Evolutionary conservation across 2,797 vertebrate species (phyloP).

Genomic region (Rhinella marina): DNA sequence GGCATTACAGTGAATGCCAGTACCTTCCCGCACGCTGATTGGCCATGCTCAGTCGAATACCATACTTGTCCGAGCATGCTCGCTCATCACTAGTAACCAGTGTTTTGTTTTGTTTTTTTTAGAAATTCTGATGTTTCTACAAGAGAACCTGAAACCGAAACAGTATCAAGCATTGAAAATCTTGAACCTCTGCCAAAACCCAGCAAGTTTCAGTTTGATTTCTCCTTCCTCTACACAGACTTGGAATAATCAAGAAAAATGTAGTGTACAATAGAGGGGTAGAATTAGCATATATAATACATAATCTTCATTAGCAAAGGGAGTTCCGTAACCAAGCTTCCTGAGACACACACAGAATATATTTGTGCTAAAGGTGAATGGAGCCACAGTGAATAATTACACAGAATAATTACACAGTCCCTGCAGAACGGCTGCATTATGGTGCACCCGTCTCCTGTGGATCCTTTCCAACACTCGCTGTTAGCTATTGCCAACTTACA

Average conservation of each 20-base stretch:
- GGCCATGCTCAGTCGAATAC: too few species aligned
- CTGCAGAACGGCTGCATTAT: slow-evolving; percentile 3
- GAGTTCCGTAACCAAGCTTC: slow-evolving; percentile 45
- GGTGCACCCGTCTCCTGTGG: background rate
- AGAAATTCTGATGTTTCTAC: slow-evolving; percentile 27
- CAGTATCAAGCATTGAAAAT: slow-evolving; percentile 26
- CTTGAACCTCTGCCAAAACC: slow-evolving; percentile 38
- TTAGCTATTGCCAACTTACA: slow-evolving; percentile 13
- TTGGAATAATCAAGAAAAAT: slow-evolving; percentile 59
- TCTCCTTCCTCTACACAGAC: slow-evolving; percentile 35
- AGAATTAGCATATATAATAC: slow-evolving; percentile 60
- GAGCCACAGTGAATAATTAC: slow-evolving; percentile 55
- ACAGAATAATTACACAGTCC: slow-evolving; percentile 46
- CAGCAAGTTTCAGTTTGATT: slow-evolving; percentile 26
- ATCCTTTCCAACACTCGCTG: slow-evolving; percentile 8
- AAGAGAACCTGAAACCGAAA: slow-evolving; percentile 2
- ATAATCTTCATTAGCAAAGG: slow-evolving; percentile 62
- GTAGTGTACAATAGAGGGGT: slow-evolving; percentile 50
- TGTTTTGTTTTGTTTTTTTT: background rate
- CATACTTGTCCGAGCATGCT: too few species aligned
- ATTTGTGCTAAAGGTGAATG: slow-evolving; percentile 56
- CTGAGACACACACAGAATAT: slow-evolving; percentile 51
- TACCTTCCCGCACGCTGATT: too few species aligned
- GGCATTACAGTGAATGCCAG: too few species aligned
- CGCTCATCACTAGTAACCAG: too few species aligned